Conservation (phyloP, 1,140 invertebrate genomes). For the Steinernema khuongi region DNA sequence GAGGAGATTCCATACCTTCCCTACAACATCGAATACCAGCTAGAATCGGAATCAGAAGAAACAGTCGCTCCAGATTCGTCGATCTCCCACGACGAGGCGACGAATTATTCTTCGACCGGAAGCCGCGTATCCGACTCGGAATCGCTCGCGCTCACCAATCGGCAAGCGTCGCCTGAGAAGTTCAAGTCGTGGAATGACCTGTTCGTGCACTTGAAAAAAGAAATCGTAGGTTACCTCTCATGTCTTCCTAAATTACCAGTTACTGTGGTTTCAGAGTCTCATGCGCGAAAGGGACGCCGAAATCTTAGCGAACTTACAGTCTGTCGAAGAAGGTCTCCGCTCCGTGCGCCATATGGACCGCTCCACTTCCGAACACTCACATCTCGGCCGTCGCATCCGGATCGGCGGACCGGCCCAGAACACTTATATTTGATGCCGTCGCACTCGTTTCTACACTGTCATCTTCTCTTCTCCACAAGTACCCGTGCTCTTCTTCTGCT, state of each 20-base stretch:
- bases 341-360: conserved; percentile 15
- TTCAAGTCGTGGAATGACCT: conserved; percentile 28
- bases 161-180: conserved; percentile 12
- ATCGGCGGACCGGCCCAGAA: neutral
- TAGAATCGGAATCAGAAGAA: conserved; percentile 22
- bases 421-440: neutral
- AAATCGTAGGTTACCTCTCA: conserved; percentile 15
- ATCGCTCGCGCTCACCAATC: neutral
- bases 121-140: conserved; percentile 5
- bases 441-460: neutral
- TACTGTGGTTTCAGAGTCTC: conserved; percentile 13
- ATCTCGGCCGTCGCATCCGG: neutral
- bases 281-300: conserved; percentile 23
- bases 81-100: neutral
- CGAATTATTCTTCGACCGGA: conserved; percentile 8
- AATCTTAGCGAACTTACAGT: conserved; percentile 18
- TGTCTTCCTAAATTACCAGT: neutral
- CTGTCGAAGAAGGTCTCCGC: conserved; percentile 20
- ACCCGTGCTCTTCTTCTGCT: neutral
- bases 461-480: neutral
- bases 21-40: conserved; percentile 25
- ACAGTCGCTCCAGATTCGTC: conserved; percentile 24
- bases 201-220: conserved; percentile 25
- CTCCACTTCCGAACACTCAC: conserved; percentile 1
- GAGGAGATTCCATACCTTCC: conserved; percentile 24